Conservation (phyloP, 2,797 vertebrate species). For the Propithecus deckenii region DNA sequence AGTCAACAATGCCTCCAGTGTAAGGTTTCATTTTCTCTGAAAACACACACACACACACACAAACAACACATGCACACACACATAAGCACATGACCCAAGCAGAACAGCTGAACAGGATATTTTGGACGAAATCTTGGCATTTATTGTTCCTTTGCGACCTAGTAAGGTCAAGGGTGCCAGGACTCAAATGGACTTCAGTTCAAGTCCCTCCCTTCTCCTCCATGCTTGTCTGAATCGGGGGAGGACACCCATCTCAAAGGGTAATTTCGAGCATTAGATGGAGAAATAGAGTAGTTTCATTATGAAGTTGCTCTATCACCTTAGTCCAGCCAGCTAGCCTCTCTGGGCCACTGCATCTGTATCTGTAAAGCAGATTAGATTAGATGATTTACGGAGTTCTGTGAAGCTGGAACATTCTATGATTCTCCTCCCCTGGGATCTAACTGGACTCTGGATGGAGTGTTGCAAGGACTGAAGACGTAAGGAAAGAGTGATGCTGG, state of each 20-base stretch:
- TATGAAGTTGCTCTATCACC: neutral
- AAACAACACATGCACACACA: neutral
- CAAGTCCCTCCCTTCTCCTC: neutral
- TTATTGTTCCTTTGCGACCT: constrained; percentile 12
- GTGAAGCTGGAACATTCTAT: constrained; percentile 37
- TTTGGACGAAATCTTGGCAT: constrained; percentile 60
- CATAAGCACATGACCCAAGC: neutral
- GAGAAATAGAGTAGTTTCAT: neutral
- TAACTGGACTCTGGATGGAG: constrained; percentile 32
- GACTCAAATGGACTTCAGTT: constrained; percentile 9
- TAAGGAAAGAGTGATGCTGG: constrained; percentile 19
- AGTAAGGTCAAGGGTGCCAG: neutral
- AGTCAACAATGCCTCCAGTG: constrained; percentile 45
- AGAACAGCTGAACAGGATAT: constrained; percentile 60
- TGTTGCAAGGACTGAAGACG: constrained; percentile 59
- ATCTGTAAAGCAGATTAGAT: constrained; percentile 59
- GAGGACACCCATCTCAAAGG: neutral
- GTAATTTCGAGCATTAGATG: neutral
- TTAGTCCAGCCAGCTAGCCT: neutral
- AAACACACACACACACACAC: neutral
- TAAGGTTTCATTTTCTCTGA: constrained; percentile 39
- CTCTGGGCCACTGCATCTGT: constrained; percentile 37
- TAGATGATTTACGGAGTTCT: constrained; percentile 56
- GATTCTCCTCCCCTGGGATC: constrained; percentile 47
- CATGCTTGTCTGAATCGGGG: neutral